Conservation (phyloP, 2,797 vertebrate species). For the Columba guinea region DNA sequence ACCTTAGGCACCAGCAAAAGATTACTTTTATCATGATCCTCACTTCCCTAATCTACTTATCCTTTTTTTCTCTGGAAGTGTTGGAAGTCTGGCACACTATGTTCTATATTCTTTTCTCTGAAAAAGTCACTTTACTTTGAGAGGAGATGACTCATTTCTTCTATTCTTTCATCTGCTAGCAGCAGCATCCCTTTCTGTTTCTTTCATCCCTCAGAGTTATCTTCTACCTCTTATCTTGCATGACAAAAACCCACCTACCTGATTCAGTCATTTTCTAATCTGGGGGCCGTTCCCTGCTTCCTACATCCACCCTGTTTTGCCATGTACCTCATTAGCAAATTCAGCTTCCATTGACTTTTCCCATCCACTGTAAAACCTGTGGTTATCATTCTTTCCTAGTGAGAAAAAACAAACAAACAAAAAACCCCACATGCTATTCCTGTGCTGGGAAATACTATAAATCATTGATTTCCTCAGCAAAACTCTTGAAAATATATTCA, state of each 20-base stretch:
- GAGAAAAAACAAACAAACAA: neutral
- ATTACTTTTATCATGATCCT: neutral
- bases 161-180: constrained; percentile 19
- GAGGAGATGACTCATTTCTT: constrained; percentile 7
- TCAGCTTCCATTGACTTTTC: neutral
- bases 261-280: constrained; percentile 5
- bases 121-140: neutral
- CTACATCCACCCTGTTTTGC: neutral
- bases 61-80: neutral
- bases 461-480: neutral
- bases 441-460: neutral
- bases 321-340: neutral
- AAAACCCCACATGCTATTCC: neutral
- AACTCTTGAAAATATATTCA: neutral
- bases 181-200: neutral
- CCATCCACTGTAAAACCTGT: neutral
- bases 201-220: neutral
- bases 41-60: neutral
- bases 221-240: neutral
- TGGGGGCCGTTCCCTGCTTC: neutral
- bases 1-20: neutral
- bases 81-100: neutral
- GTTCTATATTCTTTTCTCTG: neutral
- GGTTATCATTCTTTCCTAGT: neutral
- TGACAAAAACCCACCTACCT: neutral